A percentile compares a stretch with the other conserved stretches of the same genome.
These are phyloP conservation scores for Hirundichthys speculiger DNA, from an alignment of 2,113 vertebrate species.

Conservation along the genomic window DNA sequence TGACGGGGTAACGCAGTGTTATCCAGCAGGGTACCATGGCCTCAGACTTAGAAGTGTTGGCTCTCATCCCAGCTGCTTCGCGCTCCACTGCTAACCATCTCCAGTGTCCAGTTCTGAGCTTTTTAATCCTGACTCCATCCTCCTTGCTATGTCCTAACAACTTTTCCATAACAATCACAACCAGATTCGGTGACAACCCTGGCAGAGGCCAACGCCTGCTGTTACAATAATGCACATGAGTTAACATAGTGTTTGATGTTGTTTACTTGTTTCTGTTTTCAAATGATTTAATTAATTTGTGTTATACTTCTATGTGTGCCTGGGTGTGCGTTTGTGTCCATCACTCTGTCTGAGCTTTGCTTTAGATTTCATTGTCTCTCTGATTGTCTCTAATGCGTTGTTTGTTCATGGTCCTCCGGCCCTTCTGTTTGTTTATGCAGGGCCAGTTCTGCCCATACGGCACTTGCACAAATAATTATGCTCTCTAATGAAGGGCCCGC, in stretches of 20 bases:
- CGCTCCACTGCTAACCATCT: not conserved
- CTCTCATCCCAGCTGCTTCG: not conserved
- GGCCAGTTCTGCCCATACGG: conserved; percentile 97
- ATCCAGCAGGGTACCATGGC: not conserved
- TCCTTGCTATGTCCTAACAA: not conserved
- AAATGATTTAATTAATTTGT: not conserved
- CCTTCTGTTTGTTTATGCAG: conserved; percentile 99
- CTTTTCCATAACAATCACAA: not conserved
- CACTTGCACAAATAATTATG: conserved; percentile 98
- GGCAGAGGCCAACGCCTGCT: not conserved
- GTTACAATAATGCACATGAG: not conserved
- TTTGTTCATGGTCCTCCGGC: conserved; percentile 91
- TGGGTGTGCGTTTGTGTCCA: conserved; percentile 29
- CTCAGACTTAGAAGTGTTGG: not conserved
- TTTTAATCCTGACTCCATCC: not conserved
- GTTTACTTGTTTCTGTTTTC: conserved; percentile 14
- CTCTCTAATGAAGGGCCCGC: conserved; percentile 98
- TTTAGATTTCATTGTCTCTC: conserved; percentile 38
- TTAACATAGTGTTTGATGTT: conserved; percentile 21
- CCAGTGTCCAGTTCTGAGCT: not conserved
- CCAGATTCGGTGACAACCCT: not conserved
- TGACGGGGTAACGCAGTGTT: not conserved
- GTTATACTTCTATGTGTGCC: conserved; percentile 11
- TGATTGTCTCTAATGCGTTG: conserved; percentile 88
- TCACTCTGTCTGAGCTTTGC: conserved; percentile 27